These are phyloP conservation scores for Drosophila rhopaloa DNA, from an alignment of 1,140 invertebrate species.

Conservation along the genomic window DNA sequence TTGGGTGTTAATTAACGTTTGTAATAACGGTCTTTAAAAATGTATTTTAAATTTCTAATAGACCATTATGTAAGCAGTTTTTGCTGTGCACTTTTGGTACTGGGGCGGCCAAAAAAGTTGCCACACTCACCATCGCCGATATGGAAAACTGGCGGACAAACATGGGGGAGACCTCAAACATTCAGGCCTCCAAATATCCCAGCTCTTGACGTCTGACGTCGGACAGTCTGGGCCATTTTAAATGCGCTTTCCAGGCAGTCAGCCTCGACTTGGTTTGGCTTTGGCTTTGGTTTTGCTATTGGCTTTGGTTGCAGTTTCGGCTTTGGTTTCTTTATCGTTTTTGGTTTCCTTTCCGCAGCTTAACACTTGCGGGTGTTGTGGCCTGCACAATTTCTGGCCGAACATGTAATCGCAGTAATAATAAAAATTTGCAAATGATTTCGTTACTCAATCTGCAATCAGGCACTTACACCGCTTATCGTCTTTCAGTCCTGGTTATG, in stretches of 20 bases:
- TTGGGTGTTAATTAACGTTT: too few relatives aligned
- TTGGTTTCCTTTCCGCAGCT: constrained; percentile 71
- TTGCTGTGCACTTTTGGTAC: constrained; percentile 17
- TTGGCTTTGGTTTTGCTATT: constrained; percentile 29
- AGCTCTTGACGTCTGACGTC: constrained; percentile 41
- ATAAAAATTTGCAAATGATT: constrained; percentile 82
- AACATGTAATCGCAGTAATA: constrained; percentile 80
- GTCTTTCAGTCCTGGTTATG: constrained; percentile 76
- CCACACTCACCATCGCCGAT: constrained; percentile 76
- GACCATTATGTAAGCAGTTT: not conserved
- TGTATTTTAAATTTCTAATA: too few relatives aligned
- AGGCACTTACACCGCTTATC: constrained; percentile 25
- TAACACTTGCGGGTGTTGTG: constrained; percentile 82
- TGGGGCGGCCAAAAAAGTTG: constrained; percentile 34
- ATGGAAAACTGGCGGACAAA: constrained; percentile 65
- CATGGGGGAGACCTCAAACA: constrained; percentile 43
- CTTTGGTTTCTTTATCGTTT: constrained; percentile 49
- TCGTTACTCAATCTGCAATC: constrained; percentile 78
- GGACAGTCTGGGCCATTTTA: constrained; percentile 74
- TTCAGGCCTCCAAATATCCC: constrained; percentile 41
- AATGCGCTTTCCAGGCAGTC: constrained; percentile 70
- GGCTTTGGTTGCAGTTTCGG: constrained; percentile 40
- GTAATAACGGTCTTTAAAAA: too few relatives aligned
- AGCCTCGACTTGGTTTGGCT: constrained; percentile 11
- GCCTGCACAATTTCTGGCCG: constrained; percentile 70